Evolutionary conservation across 2,888 invertebrate species (phyloP).

Genomic region (Leucoptera coffeella): DNA sequence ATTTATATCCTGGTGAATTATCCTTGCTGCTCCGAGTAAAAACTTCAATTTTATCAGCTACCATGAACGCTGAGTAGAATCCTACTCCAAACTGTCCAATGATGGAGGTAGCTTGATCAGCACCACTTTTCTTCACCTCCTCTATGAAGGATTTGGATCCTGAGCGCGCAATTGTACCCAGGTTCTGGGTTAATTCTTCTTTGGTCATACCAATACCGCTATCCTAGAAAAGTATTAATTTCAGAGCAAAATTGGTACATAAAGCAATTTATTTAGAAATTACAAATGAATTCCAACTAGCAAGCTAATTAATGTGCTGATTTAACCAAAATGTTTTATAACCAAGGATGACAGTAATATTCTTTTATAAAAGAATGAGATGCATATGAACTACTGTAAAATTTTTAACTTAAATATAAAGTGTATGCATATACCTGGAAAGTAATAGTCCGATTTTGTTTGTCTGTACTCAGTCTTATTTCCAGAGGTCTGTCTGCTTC

Average conservation of each 20-base stretch:
- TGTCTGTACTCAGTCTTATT: slow-evolving; percentile 85
- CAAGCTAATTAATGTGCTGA: too few relatives aligned
- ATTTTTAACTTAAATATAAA: not conserved
- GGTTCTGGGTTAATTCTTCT: slow-evolving; percentile 82
- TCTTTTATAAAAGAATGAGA: too few relatives aligned
- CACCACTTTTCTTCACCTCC: slow-evolving; percentile 65
- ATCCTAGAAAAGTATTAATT: slow-evolving; percentile 59
- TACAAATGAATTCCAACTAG: too few relatives aligned
- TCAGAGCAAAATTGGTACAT: too few relatives aligned
- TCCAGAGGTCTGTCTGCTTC: slow-evolving; percentile 66
- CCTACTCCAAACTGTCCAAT: slow-evolving; percentile 99
- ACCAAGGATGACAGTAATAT: too few relatives aligned
- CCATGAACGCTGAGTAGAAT: slow-evolving; percentile 97
- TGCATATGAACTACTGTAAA: too few relatives aligned
- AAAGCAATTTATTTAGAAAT: too few relatives aligned
- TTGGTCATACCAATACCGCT: slow-evolving; percentile 93
- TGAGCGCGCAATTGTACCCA: slow-evolving; percentile 94
- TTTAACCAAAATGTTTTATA: too few relatives aligned
- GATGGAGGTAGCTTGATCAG: slow-evolving; percentile 63
- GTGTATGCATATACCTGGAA: slow-evolving; percentile 61
- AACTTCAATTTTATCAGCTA: slow-evolving; percentile 91
- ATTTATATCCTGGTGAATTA: slow-evolving; percentile 69
- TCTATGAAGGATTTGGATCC: slow-evolving; percentile 92
- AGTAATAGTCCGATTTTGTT: slow-evolving; percentile 73
- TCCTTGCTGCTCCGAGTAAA: slow-evolving; percentile 67